Evolutionary conservation across 2,797 vertebrate genomes (phyloP), one percentile per base, ranked within the genome.

Genomic region (Chrysocyon brachyurus): DNA sequence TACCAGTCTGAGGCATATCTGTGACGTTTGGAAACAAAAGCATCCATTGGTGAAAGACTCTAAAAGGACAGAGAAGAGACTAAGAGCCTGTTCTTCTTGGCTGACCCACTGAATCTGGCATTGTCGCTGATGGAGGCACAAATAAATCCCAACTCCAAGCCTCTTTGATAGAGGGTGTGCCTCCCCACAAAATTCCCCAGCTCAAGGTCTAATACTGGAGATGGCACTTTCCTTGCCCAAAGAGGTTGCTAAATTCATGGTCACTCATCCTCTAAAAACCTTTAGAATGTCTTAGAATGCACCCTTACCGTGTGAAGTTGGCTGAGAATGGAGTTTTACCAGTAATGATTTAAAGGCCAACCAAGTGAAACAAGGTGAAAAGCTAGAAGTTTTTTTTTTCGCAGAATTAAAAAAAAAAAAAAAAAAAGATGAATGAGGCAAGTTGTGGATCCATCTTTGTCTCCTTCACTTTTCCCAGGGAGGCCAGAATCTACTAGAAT

Each of bases 21-120:
- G 54, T 95, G 91, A 87, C 21, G 54, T 17, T 12, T 31, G 59
- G 85, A 93, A 97, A 94, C 92, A 98, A 93, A 97, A 92, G 92
- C 52, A 89, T 83, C 82, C 68, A 86, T 66, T 95, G 68, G 75
- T 22, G 16, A 72, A 72, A 89, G 83, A 73, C 49, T 97, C 61
- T 90, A 91, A 96, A 95, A 93, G 84, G 94, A 86, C 87, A 9
- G 12, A 91, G 75, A 81, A 91, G 49, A 93, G 56, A 97, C 88
- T 95, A 75, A 91, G 40, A 92, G 87, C 78, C 82, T 91, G n/a
- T 93, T 96, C 94, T 95, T 96, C 46, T 68, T 84, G 86, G 66
- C 91, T 97, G 89, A 95, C 19, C 56, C 90, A 63, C 75, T 82
- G 75, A 90, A 33, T 68, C 89, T 84, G 77, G 59, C 73, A 40